These are phyloP conservation scores for Patiria miniata DNA, from an alignment of 35 echinoderm and acorn worm genomes.

Conservation along the genomic window DNA sequence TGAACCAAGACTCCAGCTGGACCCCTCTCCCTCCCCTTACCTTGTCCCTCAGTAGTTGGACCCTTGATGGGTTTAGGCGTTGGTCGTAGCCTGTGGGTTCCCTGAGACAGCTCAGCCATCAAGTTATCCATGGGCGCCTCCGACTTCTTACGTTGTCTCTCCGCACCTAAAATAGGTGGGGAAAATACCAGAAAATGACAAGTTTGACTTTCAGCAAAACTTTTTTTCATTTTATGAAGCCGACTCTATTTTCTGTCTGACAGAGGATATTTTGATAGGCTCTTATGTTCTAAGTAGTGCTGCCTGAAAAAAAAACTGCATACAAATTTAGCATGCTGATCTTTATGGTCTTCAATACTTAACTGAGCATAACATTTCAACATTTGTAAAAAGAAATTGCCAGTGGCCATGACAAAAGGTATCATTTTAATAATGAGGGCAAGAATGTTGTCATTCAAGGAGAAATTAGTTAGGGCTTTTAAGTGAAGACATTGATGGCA, in stretches of 20 bases:
- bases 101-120: constrained; percentile 45
- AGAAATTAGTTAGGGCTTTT: too few relatives aligned
- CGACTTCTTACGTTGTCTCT: constrained; percentile 34
- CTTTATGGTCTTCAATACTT: too few relatives aligned
- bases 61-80: constrained; percentile 57
- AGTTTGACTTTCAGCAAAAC: too few relatives aligned
- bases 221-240: too few relatives aligned
- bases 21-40: background rate
- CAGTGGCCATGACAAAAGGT: too few relatives aligned
- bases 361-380: too few relatives aligned
- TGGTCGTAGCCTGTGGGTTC: constrained; percentile 45
- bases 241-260: background rate
- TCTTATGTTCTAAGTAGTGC: background rate
- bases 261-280: background rate
- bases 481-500: too few relatives aligned
- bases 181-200: background rate
- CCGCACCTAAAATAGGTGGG: background rate
- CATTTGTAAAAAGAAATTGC: too few relatives aligned
- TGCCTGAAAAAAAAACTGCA: background rate
- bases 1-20: too few relatives aligned
- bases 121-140: constrained; percentile 63
- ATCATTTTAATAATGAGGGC: too few relatives aligned
- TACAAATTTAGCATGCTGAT: too few relatives aligned
- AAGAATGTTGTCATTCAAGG: too few relatives aligned
- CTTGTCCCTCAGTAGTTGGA: constrained; percentile 32